Evolutionary conservation across 2,797 vertebrate species (phyloP), one percentile per base, ranked within the genome.

Genomic region (Xiphophorus birchmanni): DNA sequence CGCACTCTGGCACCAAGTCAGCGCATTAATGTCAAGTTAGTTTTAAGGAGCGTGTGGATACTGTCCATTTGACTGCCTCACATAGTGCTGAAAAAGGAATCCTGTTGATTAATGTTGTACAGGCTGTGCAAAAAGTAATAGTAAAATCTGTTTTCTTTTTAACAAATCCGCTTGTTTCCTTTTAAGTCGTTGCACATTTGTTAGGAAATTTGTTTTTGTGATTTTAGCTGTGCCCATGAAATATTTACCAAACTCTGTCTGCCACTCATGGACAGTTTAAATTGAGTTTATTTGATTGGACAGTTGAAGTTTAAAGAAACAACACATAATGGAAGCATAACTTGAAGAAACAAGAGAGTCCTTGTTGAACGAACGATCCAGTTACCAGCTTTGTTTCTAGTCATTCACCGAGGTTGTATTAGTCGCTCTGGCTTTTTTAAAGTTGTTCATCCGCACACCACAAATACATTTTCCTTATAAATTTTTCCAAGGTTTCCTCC

Each of bases 21-120:
- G 54, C 4, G 17, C n/a, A 52, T 79, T 80, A 74, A 76, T 44
- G 65, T 76, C 2, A 58, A 63, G 77, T 48, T 5, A n/a, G 18
- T 63, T 87, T 82, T 77, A 58, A 73, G 3, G 21, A 48, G 47
- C 50, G 2, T 82, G 82, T 76, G 45, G 73, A 67, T 74, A 10
- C 54, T 9, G 26, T 47, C 54, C 23, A n/a, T 71, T 11, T 11
- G 3, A 47, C 50, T 52, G 26, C 32, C 18, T 67, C 26, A 35
- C 2, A 40, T 32, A 75, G 40, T 4, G 15, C 58, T 42, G 29
- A 63, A 15, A 60, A 10, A 48, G 15, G 17, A 1, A 54, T 54
- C 11, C 3, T 58, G 35, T n/a, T n/a, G 35, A n/a, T 56, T 56
- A 42, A 56, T 15, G 73, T 75, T 29, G 1, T 10, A 3, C 21